These are phyloP conservation scores for Odocoileus virginianus DNA, from an alignment of 2,113 vertebrate species.

Conservation along the genomic window DNA sequence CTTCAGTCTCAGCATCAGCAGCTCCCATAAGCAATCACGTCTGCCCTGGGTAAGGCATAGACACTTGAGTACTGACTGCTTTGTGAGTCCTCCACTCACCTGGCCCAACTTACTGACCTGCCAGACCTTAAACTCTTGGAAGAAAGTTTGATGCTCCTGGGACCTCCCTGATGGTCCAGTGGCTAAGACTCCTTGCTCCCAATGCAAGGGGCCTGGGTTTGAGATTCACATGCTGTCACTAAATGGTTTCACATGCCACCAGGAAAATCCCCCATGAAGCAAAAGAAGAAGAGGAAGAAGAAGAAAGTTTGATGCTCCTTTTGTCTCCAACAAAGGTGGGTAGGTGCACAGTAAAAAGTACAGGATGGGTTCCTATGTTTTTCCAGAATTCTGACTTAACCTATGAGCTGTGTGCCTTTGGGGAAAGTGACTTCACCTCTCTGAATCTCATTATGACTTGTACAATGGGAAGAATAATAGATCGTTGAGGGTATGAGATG, in stretches of 20 bases:
- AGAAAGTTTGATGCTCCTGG: neutral
- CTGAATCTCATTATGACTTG: neutral
- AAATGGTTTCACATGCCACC: neutral
- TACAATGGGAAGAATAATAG: neutral
- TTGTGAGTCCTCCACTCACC: neutral
- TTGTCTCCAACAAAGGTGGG: neutral
- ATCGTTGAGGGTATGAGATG: neutral
- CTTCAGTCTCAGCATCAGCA: neutral
- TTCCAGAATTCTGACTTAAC: neutral
- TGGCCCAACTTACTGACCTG: neutral
- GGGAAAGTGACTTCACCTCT: neutral
- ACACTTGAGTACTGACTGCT: no score
- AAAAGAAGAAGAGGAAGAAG: neutral
- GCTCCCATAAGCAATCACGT: neutral
- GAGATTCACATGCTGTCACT: neutral
- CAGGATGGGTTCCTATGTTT: neutral
- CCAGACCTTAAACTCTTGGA: neutral
- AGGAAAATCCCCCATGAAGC: neutral
- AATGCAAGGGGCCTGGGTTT: neutral
- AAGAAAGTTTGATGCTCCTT: neutral
- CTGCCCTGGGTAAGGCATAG: neutral
- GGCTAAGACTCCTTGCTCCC: neutral
- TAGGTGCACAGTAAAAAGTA: neutral
- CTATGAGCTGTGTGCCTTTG: neutral
- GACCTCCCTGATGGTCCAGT: neutral